Conservation (phyloP, 2,888 invertebrate species). For the Neria commutata region DNA sequence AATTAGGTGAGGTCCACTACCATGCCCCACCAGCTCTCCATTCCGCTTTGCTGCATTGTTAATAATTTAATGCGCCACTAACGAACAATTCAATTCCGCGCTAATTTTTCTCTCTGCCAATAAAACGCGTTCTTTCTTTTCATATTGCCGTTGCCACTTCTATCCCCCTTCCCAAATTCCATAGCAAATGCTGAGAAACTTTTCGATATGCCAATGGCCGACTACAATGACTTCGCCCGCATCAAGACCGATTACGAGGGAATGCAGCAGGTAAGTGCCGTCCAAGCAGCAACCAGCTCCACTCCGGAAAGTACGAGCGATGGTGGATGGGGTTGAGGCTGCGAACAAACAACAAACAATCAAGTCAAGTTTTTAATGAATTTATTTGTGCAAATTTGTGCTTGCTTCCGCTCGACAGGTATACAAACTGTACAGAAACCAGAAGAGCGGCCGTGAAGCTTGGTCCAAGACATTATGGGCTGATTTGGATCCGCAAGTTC, state of each 20-base stretch:
- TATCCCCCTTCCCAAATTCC: no score
- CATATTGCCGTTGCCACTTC: no score
- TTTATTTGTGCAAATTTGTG: constrained; percentile 23
- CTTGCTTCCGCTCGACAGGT: constrained; percentile 60
- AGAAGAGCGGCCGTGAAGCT: constrained; percentile 75
- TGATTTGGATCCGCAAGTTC: constrained; percentile 81
- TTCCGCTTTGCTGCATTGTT: not conserved
- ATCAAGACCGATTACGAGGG: constrained; percentile 69
- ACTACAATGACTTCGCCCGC: constrained; percentile 77
- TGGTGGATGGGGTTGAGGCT: not conserved
- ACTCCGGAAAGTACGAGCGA: not conserved
- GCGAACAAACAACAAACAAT: constrained; percentile 20
- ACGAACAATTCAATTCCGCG: not conserved
- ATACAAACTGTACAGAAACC: constrained; percentile 79
- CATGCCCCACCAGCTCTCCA: constrained; percentile 1
- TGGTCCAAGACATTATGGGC: constrained; percentile 91
- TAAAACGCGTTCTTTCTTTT: no score
- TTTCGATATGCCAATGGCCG: constrained; percentile 85
- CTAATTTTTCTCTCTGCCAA: no score
- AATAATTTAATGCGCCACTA: not conserved
- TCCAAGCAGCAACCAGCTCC: not conserved
- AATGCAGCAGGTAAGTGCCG: constrained; percentile 65
- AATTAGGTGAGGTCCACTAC: constrained; percentile 52
- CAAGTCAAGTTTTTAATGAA: constrained; percentile 38
- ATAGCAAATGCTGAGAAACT: constrained; percentile 80